Evolutionary conservation across 2,113 vertebrate genomes (phyloP).

Genomic region (Takifugu bimaculatus): DNA sequence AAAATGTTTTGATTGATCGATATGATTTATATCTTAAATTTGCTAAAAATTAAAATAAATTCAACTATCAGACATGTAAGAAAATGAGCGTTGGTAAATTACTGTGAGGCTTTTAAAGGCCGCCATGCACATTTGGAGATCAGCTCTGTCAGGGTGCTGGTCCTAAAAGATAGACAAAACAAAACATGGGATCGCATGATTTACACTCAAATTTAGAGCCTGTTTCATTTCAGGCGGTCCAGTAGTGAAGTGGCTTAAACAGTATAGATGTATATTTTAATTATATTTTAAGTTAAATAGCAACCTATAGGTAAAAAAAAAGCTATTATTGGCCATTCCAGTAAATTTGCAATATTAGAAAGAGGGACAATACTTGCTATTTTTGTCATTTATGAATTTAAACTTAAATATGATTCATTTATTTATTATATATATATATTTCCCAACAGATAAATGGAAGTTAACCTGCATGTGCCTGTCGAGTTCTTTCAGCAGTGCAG

Average conservation of each 20-base stretch:
- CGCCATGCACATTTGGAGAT: slow-evolving; percentile 87
- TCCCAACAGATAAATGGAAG: fast-evolving
- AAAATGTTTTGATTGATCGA: too few species aligned
- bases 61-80: neutral
- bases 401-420: too few species aligned
- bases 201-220: neutral
- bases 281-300: too few species aligned
- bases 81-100: slow-evolving; percentile 36
- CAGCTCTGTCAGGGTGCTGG: slow-evolving; percentile 87
- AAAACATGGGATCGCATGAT: neutral
- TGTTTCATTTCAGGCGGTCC: neutral
- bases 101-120: slow-evolving; percentile 91
- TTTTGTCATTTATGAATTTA: too few species aligned
- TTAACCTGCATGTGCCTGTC: slow-evolving; percentile 95
- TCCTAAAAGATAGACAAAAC: slow-evolving; percentile 72
- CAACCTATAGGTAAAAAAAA: too few species aligned
- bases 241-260: neutral
- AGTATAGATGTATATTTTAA: too few species aligned
- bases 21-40: too few species aligned
- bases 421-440: too few species aligned
- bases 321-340: too few species aligned
- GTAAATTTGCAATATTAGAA: too few species aligned
- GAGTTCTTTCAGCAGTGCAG: slow-evolving; percentile 91
- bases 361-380: too few species aligned
- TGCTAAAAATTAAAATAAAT: too few species aligned